Evolutionary conservation across 2,113 vertebrate species (phyloP).

Genomic region (Trinectes maculatus): DNA sequence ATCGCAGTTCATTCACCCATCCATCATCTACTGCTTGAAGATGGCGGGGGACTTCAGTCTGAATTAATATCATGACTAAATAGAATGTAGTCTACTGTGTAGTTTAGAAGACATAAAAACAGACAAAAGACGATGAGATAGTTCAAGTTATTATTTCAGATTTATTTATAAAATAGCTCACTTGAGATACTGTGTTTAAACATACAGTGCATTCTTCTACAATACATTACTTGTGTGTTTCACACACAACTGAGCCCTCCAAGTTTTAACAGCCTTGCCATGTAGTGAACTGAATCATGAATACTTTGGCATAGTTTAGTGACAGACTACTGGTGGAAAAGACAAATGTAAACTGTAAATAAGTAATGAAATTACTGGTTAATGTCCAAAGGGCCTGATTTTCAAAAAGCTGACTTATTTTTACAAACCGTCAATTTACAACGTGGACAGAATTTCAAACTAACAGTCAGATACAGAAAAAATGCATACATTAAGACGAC

Average conservation of each 20-base stretch:
- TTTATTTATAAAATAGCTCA: slow-evolving; percentile 80
- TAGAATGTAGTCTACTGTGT: too few species aligned
- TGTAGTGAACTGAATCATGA: slow-evolving; percentile 58
- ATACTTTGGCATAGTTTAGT: slow-evolving; percentile 84
- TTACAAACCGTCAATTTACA: slow-evolving; percentile 54
- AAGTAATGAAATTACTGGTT: slow-evolving; percentile 60
- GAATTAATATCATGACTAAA: not conserved
- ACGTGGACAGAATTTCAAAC: slow-evolving; percentile 42
- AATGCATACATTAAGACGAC: slow-evolving; percentile 7
- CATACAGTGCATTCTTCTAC: slow-evolving; percentile 73
- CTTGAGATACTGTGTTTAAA: slow-evolving; percentile 64
- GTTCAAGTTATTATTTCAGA: slow-evolving; percentile 48
- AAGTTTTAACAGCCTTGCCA: slow-evolving; percentile 70
- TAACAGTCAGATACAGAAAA: slow-evolving; percentile 53
- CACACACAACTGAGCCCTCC: slow-evolving; percentile 69
- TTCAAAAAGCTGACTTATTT: slow-evolving; percentile 28
- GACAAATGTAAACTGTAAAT: slow-evolving; percentile 58
- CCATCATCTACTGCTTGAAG: too few species aligned
- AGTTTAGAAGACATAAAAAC: not conserved
- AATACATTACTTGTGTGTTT: slow-evolving; percentile 59
- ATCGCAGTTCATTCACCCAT: too few species aligned
- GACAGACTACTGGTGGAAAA: slow-evolving; percentile 71
- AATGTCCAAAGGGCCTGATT: slow-evolving; percentile 35
- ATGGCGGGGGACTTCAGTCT: too few species aligned
- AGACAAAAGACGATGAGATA: slow-evolving; percentile 17